phyloP scores from a whole-genome alignment of 2,888 invertebrate species.

The Tenthredo scrophulariae region DNA sequence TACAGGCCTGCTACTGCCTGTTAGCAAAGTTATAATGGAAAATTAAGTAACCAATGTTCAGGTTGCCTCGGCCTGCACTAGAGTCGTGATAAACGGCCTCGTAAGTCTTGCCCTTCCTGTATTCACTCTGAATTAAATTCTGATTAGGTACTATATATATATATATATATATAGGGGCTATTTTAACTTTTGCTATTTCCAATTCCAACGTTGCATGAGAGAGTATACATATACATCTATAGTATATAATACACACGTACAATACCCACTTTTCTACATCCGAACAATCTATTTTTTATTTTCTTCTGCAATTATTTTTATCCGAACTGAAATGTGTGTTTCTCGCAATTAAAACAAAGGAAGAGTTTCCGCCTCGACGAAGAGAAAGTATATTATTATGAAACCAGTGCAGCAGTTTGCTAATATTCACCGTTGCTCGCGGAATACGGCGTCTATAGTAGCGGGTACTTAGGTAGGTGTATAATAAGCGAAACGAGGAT shows the following conservation, averaged over 20 bases:
- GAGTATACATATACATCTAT: not conserved
- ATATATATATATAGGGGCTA: slow-evolving; percentile 39
- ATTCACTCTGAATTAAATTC: slow-evolving; percentile 49
- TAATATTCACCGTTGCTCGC: not conserved
- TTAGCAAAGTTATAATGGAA: slow-evolving; percentile 52
- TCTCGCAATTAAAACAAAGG: not conserved
- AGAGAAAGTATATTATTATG: slow-evolving; percentile 3
- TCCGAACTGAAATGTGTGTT: not conserved
- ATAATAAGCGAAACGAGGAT: not conserved
- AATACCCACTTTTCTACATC: not conserved
- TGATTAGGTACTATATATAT: slow-evolving; percentile 48
- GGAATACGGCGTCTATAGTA: not conserved
- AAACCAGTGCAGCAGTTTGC: slow-evolving; percentile 4
- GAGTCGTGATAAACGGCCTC: slow-evolving; percentile 45
- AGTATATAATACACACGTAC: not conserved
- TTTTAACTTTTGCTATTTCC: slow-evolving; percentile 49
- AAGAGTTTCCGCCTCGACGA: not conserved
- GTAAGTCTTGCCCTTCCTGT: slow-evolving; percentile 36
- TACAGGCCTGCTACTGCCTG: slow-evolving; percentile 38
- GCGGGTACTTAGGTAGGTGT: not conserved
- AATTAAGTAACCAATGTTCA: slow-evolving; percentile 52
- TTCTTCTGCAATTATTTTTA: not conserved
- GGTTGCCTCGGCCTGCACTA: slow-evolving; percentile 35
- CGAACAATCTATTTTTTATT: not conserved
- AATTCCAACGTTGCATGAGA: not conserved